A percentile compares a stretch with the other conserved stretches of the same genome.
phyloP scores from a whole-genome alignment of 2,797 vertebrate species.

The Etheostoma perlongum region DNA sequence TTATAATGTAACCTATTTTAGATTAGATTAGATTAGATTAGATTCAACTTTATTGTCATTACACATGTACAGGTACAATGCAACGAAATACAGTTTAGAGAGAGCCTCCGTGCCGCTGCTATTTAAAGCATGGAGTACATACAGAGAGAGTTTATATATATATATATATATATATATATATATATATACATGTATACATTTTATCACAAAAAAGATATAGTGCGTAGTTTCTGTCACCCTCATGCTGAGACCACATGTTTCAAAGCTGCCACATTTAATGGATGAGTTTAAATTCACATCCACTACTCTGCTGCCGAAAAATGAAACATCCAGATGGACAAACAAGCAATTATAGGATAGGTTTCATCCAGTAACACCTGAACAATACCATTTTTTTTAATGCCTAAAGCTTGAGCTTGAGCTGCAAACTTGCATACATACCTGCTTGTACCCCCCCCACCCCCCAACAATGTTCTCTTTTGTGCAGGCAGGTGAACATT shows the following conservation, averaged over 20 bases:
- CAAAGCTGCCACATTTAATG: conserved; percentile 11
- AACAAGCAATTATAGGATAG: conserved; percentile 10
- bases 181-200: too few species aligned
- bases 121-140: too few species aligned
- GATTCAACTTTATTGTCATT: too few species aligned
- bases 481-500: neutral
- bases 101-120: too few species aligned
- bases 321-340: conserved; percentile 31
- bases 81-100: too few species aligned
- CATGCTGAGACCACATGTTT: conserved; percentile 6
- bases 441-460: neutral
- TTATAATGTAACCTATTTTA: too few species aligned
- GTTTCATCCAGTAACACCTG: conserved; percentile 12
- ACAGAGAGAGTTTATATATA: too few species aligned
- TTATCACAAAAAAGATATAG: too few species aligned
- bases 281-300: conserved; percentile 30
- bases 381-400: conserved; percentile 2
- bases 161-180: too few species aligned
- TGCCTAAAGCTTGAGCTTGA: conserved; percentile 1
- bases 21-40: too few species aligned
- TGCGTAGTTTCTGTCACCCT: too few species aligned
- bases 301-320: conserved; percentile 13
- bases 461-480: neutral
- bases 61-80: too few species aligned
- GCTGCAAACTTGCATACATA: neutral